Conservation (phyloP, 1,140 invertebrate species). For the Nebria ingens region DNA sequence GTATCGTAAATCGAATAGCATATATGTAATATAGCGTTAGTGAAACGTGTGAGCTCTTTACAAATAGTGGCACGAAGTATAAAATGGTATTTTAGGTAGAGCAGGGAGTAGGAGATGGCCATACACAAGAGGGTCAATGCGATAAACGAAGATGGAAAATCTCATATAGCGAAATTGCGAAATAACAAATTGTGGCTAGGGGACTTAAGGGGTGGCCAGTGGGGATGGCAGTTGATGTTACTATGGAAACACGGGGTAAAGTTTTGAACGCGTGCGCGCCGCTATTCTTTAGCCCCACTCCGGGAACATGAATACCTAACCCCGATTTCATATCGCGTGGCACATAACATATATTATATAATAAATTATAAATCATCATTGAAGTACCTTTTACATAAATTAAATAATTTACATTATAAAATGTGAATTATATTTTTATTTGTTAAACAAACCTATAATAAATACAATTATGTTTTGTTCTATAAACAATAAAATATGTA, state of each 20-base stretch:
- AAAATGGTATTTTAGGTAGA: slow-evolving; percentile 7
- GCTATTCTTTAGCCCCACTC: not conserved
- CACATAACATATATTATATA: no score
- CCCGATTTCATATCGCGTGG: not conserved
- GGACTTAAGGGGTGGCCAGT: not conserved
- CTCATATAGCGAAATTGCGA: slow-evolving; percentile 5
- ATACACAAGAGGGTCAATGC: no score
- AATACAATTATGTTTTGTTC: slow-evolving; percentile 1
- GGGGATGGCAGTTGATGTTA: slow-evolving; percentile 1
- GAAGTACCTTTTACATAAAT: slow-evolving; percentile 4
- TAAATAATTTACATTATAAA: not conserved
- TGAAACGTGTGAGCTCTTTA: not conserved
- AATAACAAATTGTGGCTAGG: slow-evolving; percentile 8
- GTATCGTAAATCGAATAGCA: no score
- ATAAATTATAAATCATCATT: slow-evolving; percentile 5
- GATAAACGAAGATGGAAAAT: not conserved
- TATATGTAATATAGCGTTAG: no score
- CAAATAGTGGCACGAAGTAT: not conserved
- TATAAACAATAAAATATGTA: no score
- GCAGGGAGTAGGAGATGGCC: not conserved
- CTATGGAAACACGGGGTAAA: not conserved
- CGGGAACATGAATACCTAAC: not conserved
- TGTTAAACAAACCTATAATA: not conserved
- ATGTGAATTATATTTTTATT: not conserved
- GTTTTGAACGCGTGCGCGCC: not conserved